These are phyloP conservation scores for Accipiter virgatus DNA, from an alignment of 2,113 vertebrate genomes.

Conservation along the genomic window DNA sequence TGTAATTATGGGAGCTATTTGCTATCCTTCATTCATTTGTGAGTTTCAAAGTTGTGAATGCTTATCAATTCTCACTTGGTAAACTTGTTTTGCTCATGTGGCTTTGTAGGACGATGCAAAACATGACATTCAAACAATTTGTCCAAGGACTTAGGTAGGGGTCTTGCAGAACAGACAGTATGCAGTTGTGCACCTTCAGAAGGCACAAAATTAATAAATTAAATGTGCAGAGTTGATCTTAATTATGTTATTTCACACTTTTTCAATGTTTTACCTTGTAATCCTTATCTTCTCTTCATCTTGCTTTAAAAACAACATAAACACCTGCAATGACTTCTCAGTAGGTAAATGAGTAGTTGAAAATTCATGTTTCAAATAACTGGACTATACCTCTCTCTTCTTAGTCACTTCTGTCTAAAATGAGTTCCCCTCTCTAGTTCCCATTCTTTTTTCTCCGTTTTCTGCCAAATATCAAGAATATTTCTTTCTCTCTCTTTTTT, in stretches of 20 bases:
- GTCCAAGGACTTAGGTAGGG: background rate
- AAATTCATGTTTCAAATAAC: background rate
- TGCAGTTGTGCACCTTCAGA: background rate
- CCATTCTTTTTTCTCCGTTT: background rate
- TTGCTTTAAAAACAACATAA: background rate
- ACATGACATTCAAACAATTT: background rate
- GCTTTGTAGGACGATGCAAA: background rate
- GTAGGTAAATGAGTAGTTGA: background rate
- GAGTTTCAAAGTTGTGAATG: background rate
- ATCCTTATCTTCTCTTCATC: background rate
- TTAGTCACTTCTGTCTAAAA: background rate
- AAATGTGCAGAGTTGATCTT: background rate
- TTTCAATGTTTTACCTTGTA: background rate
- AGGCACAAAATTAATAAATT: background rate
- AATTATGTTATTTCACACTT: background rate
- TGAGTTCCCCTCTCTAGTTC: background rate
- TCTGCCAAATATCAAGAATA: background rate
- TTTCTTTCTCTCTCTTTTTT: background rate
- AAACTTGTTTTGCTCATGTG: background rate
- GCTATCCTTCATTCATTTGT: background rate
- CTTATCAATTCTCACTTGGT: background rate
- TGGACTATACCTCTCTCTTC: background rate
- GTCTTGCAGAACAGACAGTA: background rate
- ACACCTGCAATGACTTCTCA: background rate
- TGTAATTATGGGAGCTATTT: background rate